Evolutionary conservation across 2,797 vertebrate species (phyloP).

Genomic region (Mycteria americana): DNA sequence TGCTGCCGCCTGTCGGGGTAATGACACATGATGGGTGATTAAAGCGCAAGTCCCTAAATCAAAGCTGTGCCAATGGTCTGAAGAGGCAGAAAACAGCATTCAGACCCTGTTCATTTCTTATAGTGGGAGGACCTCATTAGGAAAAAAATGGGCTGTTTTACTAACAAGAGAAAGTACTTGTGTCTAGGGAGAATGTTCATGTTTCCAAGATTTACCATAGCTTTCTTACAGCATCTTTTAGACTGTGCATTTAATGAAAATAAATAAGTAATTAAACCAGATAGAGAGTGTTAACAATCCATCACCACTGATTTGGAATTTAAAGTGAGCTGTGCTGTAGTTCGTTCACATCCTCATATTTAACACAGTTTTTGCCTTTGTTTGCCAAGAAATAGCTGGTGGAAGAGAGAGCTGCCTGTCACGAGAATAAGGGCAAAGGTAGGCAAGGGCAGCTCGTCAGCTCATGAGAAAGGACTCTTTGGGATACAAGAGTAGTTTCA

Average conservation of each 20-base stretch:
- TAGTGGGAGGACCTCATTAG: constrained; percentile 48
- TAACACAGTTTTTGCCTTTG: neutral
- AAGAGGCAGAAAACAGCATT: constrained; percentile 48
- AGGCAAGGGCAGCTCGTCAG: neutral
- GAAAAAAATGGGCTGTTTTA: neutral
- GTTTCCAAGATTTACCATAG: neutral
- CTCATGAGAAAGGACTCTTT: neutral
- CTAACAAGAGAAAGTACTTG: neutral
- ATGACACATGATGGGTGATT: constrained; percentile 70
- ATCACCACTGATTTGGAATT: neutral
- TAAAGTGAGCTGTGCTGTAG: neutral
- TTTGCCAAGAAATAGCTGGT: neutral
- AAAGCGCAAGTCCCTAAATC: constrained; percentile 65
- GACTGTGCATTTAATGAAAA: neutral
- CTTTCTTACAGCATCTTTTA: neutral
- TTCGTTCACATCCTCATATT: neutral
- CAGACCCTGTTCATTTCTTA: neutral
- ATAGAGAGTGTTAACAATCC: neutral
- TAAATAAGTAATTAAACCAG: neutral
- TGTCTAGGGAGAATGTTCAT: neutral
- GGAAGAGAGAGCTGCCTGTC: neutral
- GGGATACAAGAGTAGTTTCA: neutral
- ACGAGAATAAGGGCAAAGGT: neutral
- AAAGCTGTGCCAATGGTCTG: constrained; percentile 50
- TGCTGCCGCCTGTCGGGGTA: constrained; percentile 58